Percentiles rank a stretch among this genome's conserved stretches.
These are phyloP conservation scores for Ctenopoma kingsleyae DNA, from an alignment of 2,797 vertebrate species.

Conservation along the genomic window DNA sequence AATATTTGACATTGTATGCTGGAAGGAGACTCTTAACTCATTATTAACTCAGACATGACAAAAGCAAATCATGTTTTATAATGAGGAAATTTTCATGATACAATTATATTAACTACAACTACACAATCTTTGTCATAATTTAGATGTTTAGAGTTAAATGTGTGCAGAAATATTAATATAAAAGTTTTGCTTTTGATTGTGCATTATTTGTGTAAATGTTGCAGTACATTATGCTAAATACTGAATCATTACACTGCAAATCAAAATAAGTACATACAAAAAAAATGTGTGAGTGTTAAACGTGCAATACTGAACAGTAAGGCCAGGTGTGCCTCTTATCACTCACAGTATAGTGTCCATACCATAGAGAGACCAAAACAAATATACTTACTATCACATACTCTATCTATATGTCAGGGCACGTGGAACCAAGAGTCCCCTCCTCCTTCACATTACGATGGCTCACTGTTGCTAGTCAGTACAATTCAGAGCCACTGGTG, in stretches of 20 bases:
- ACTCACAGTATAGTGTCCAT: slow-evolving; percentile 15
- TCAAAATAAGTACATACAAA: too few species aligned
- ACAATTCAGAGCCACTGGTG: not conserved
- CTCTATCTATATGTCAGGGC: slow-evolving; percentile 50
- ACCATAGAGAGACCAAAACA: slow-evolving; percentile 51
- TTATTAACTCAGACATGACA: not conserved
- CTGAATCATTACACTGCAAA: not conserved
- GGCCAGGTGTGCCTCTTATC: not conserved
- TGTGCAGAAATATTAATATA: too few species aligned
- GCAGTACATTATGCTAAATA: not conserved
- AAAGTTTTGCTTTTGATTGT: too few species aligned
- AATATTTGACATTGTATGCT: not conserved
- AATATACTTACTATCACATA: slow-evolving; percentile 35
- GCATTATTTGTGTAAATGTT: not conserved
- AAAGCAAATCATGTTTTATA: not conserved
- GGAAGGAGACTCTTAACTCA: not conserved
- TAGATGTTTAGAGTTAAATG: too few species aligned
- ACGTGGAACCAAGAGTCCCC: slow-evolving; percentile 68
- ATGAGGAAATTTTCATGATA: not conserved
- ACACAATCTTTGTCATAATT: too few species aligned
- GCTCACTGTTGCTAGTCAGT: not conserved
- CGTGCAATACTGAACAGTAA: not conserved
- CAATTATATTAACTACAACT: too few species aligned
- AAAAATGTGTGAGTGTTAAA: too few species aligned
- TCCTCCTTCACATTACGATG: slow-evolving; percentile 45